Percentiles rank a stretch among this genome's conserved stretches.
phyloP scores from a whole-genome alignment of 2,888 invertebrate species.

The Thymelicus acteon region DNA sequence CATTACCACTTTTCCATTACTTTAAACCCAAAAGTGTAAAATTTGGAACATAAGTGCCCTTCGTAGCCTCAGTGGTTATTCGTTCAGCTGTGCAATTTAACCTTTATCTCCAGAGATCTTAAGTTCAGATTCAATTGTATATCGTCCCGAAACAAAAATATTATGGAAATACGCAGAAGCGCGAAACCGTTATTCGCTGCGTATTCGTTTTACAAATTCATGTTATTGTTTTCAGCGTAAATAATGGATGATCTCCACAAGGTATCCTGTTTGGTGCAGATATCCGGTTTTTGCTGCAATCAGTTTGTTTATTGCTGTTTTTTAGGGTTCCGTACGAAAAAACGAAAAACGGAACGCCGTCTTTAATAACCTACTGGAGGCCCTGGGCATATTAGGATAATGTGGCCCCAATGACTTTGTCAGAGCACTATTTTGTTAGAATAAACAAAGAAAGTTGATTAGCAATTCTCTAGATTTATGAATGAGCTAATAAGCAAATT shows the following conservation, averaged over 20 bases:
- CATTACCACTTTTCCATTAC: slow-evolving; percentile 35
- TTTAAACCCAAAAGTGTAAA: slow-evolving; percentile 33
- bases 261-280: slow-evolving; percentile 20
- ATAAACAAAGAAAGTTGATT: no score
- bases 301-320: slow-evolving; percentile 18
- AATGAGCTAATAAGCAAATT: no score
- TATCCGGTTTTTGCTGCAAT: slow-evolving; percentile 10
- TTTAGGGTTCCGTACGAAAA: no score
- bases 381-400: no score
- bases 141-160: slow-evolving; percentile 20
- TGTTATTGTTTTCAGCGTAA: slow-evolving; percentile 44
- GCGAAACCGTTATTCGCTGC: slow-evolving; percentile 42
- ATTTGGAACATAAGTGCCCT: slow-evolving; percentile 29
- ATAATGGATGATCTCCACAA: slow-evolving; percentile 31
- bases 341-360: no score
- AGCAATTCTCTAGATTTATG: no score
- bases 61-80: neutral
- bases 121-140: slow-evolving; percentile 17
- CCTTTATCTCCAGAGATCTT: slow-evolving; percentile 7
- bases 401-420: no score
- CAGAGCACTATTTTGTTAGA: no score
- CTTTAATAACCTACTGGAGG: no score
- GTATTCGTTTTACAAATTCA: slow-evolving; percentile 41
- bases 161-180: slow-evolving; percentile 46
- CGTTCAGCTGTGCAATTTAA: slow-evolving; percentile 4